Evolutionary conservation across 2,113 vertebrate species (phyloP).

Genomic region (Ceyx margarethae): DNA sequence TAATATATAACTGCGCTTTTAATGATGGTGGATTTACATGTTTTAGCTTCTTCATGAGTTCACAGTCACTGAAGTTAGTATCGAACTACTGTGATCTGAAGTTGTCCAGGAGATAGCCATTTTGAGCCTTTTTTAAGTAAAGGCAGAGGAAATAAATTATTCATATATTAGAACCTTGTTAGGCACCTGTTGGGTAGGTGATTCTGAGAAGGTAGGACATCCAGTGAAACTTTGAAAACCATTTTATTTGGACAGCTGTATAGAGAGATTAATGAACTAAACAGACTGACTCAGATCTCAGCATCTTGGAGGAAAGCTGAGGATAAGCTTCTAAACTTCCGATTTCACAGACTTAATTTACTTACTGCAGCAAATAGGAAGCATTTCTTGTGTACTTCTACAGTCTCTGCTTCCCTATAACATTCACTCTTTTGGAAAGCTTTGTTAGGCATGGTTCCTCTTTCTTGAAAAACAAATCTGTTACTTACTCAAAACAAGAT

Average conservation of each 20-base stretch:
- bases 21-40: not conserved
- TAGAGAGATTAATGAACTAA: not conserved
- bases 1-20: not conserved
- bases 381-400: not conserved
- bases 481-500: not conserved
- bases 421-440: not conserved
- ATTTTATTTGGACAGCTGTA: not conserved
- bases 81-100: not conserved
- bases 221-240: accelerated
- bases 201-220: not conserved
- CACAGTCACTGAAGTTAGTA: not conserved
- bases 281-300: not conserved
- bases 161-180: not conserved
- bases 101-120: not conserved
- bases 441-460: not conserved
- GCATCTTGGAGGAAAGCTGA: not conserved
- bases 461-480: not conserved
- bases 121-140: not conserved
- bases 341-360: not conserved
- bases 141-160: not conserved
- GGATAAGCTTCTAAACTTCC: not conserved
- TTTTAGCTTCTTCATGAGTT: not conserved
- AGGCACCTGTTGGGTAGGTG: not conserved
- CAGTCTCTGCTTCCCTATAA: not conserved
- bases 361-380: not conserved